These are phyloP conservation scores for Recurvirostra avosetta DNA, from an alignment of 2,113 vertebrate species.

Conservation along the genomic window DNA sequence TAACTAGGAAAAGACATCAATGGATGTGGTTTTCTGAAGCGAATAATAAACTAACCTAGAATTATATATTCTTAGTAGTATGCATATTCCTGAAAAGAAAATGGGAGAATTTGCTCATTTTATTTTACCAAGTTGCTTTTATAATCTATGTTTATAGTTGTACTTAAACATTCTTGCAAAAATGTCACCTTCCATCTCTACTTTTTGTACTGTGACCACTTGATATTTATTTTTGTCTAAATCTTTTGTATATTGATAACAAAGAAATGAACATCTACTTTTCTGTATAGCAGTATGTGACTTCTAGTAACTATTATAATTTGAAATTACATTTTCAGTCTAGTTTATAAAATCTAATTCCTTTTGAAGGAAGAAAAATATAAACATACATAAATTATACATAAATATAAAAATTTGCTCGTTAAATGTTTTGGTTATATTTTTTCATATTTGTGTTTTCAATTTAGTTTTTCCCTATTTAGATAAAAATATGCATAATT, in stretches of 20 bases:
- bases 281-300: not conserved
- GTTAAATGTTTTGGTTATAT: slow-evolving; percentile 38
- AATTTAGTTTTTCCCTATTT: slow-evolving; percentile 57
- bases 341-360: not conserved
- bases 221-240: not conserved
- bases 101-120: not conserved
- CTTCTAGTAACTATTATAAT: slow-evolving; percentile 12
- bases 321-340: slow-evolving; percentile 13
- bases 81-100: not conserved
- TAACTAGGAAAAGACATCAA: not conserved
- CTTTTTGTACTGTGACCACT: not conserved
- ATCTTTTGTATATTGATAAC: not conserved
- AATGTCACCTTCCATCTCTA: not conserved
- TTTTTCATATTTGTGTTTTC: slow-evolving; percentile 67
- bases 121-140: not conserved
- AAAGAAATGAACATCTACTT: slow-evolving; percentile 35
- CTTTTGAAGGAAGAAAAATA: not conserved
- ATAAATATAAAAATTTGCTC: not conserved
- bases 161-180: not conserved
- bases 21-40: not conserved
- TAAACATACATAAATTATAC: not conserved
- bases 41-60: not conserved
- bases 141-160: not conserved
- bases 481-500: slow-evolving; percentile 50
- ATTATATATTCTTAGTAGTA: not conserved